phyloP scores from a whole-genome alignment of 2,797 vertebrate genomes.

The Yasuhikotakia modesta region DNA sequence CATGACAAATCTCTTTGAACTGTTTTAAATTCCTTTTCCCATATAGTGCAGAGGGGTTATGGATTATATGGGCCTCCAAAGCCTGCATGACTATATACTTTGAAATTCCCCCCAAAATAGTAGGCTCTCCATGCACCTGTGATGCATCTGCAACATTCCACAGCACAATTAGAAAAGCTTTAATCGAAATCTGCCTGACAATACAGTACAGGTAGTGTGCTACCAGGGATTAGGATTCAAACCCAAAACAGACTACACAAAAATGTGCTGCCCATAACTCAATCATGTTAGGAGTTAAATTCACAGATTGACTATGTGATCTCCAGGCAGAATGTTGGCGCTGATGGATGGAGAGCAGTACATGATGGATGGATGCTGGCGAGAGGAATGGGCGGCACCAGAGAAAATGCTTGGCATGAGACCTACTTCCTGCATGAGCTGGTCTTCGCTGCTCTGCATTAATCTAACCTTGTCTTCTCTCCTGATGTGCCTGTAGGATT shows the following conservation, averaged over 20 bases:
- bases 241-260: not conserved
- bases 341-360: slow-evolving; percentile 41
- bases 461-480: slow-evolving; percentile 63
- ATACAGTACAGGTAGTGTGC: not conserved
- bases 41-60: too few species aligned
- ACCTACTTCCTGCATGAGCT: slow-evolving; percentile 51
- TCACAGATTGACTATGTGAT: slow-evolving; percentile 30
- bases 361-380: slow-evolving; percentile 40
- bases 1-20: not conserved
- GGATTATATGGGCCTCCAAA: too few species aligned
- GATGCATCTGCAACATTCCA: too few species aligned
- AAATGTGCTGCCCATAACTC: slow-evolving; percentile 45
- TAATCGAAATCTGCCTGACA: not conserved
- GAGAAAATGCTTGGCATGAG: slow-evolving; percentile 45
- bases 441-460: slow-evolving; percentile 61
- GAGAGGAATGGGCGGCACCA: slow-evolving; percentile 30
- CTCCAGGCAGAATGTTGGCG: slow-evolving; percentile 24
- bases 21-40: not conserved
- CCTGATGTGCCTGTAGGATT: slow-evolving; percentile 62
- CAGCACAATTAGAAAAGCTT: not conserved
- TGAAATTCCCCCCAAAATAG: not conserved
- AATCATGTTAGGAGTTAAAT: slow-evolving; percentile 53
- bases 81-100: too few species aligned
- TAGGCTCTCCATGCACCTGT: too few species aligned
- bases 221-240: not conserved